Evolutionary conservation across 2,113 vertebrate species (phyloP).

Genomic region (Dasyprocta punctata): DNA sequence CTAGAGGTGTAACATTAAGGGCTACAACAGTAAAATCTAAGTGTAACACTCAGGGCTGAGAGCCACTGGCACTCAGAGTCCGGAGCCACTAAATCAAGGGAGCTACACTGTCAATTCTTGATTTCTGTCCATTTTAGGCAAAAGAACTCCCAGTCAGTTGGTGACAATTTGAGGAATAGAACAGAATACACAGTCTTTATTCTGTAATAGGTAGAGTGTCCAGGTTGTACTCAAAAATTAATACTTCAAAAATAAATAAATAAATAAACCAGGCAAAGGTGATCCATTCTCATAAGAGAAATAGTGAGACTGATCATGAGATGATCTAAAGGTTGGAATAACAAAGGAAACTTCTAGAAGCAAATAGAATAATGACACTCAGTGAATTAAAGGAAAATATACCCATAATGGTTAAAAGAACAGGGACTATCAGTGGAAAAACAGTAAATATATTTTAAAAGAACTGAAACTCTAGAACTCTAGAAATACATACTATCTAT

Average conservation of each 20-base stretch:
- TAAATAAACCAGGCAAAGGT: neutral
- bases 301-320: neutral
- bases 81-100: neutral
- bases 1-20: neutral
- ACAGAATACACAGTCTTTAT: neutral
- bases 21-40: neutral
- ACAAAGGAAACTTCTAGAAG: neutral
- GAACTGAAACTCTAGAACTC: neutral
- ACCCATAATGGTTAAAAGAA: neutral
- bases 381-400: slow-evolving; percentile 30
- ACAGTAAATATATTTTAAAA: neutral
- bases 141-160: neutral
- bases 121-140: neutral
- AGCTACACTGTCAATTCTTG: neutral
- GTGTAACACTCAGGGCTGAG: neutral
- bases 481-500: neutral
- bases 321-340: neutral
- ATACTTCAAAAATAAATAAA: neutral
- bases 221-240: neutral
- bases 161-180: neutral
- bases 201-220: neutral
- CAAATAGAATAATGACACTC: neutral
- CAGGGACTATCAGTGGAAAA: neutral
- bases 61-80: neutral
- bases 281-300: neutral